phyloP scores from a whole-genome alignment of 92 coral and sea anemone species.

The Chrysogorgia sp. region DNA sequence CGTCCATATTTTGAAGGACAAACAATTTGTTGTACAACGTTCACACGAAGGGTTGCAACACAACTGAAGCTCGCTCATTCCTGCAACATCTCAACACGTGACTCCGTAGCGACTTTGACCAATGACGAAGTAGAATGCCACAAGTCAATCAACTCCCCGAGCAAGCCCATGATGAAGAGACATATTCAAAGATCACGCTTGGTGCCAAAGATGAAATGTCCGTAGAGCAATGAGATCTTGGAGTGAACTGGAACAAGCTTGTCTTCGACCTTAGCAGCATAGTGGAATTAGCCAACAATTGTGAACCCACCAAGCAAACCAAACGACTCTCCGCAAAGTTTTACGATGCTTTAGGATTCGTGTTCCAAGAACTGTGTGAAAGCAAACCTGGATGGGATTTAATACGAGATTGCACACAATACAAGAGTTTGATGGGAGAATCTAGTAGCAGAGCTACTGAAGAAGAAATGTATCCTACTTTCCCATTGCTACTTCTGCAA shows the following conservation, averaged over 20 bases:
- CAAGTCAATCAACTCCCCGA: conserved; percentile 5
- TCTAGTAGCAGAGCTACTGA: too few species aligned
- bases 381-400: conserved; percentile 15
- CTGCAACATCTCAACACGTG: too few species aligned
- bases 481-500: conserved; percentile 6
- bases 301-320: conserved; percentile 48
- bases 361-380: conserved; percentile 36
- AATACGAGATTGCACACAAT: too few species aligned
- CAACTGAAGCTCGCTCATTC: too few species aligned
- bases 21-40: too few species aligned
- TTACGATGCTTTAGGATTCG: conserved; percentile 15
- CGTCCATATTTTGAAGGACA: too few species aligned
- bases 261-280: conserved; percentile 36
- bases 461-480: conserved; percentile 11
- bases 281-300: conserved; percentile 22
- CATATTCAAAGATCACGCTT: conserved; percentile 7
- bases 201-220: background rate
- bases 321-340: conserved; percentile 1
- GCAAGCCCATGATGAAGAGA: background rate
- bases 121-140: too few species aligned
- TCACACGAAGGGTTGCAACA: too few species aligned
- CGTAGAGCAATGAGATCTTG: conserved; percentile 37
- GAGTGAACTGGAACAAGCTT: conserved; percentile 44
- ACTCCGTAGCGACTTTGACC: too few species aligned
- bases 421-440: too few species aligned